Evolutionary conservation across 2,888 invertebrate species (phyloP), one percentile per base, ranked within the genome.

Genomic region (Amphipoea oculea): DNA sequence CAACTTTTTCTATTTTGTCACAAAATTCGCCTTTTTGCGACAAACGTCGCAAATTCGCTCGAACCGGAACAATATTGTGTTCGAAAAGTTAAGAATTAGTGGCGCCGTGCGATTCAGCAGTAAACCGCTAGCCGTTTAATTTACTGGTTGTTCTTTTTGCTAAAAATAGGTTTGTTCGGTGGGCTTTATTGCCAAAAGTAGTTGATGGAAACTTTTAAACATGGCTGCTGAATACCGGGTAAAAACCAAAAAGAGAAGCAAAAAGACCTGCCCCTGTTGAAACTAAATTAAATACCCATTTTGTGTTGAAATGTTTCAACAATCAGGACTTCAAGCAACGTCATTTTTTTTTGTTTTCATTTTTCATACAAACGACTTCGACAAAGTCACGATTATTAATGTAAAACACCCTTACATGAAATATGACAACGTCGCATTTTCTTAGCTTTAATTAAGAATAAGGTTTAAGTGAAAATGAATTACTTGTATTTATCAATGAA

Each of bases 21-120:
- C 45, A n/a, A 69, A 75, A 75, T 29, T 60, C 51, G 65, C 45
- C 60, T 67, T 83, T 75, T 78, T 68, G 51, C 6, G 45, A 29
- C 48, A 63, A 73, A 70, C 29, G 65, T 71, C 48, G 63, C 48
- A 63, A 82, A 71, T 73, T 65, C 6, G 40, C 69, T 71, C 73
- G 48, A 48, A 68, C 42, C 77, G 65, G 60, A 81, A 67, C 73
- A 83, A 83, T 74, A 84, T 81, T 81, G 72, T 78, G 70, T 84
- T 68, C 48, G 45, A 62, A 72, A 79, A 84, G 73, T 76, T 74
- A 71, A 85, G 80, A 84, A 76, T 86, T 76, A 77, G 76, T 71
- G 57, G 62, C 40, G 71, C 20, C 73, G 62, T 72, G 68, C 84
- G 66, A 76, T 74, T 85, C 74, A 62, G 86, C 73, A 72, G 67